A percentile compares a stretch with the other conserved stretches of the same genome.
phyloP scores from a whole-genome alignment of 2,797 vertebrate genomes.

The Chaetodon trifasciatus region DNA sequence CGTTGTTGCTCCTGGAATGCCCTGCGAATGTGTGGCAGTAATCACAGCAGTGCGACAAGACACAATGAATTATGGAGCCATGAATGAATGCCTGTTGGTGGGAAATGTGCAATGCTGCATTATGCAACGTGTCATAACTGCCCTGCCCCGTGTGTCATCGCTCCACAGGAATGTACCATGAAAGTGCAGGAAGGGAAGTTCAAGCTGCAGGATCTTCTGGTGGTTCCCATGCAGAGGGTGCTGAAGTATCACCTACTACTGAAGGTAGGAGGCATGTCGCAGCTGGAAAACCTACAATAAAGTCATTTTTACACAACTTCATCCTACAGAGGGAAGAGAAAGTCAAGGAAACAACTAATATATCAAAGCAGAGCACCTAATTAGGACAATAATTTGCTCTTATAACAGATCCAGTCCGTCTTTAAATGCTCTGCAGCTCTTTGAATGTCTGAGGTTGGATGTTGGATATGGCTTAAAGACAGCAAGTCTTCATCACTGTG shows the following conservation, averaged over 20 bases:
- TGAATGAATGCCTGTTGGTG: slow-evolving; percentile 51
- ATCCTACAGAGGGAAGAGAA: not conserved
- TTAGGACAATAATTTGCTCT: not conserved
- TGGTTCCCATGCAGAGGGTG: slow-evolving; percentile 98
- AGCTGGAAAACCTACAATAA: not conserved
- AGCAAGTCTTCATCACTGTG: not conserved
- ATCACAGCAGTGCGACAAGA: slow-evolving; percentile 29
- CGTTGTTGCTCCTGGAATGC: slow-evolving; percentile 51
- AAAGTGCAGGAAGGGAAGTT: slow-evolving; percentile 99
- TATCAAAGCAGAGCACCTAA: not conserved
- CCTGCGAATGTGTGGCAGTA: slow-evolving; percentile 48
- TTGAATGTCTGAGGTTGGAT: not conserved
- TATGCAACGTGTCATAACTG: slow-evolving; percentile 42
- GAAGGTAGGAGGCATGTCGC: slow-evolving; percentile 86
- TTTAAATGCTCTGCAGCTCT: not conserved
- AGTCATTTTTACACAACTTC: not conserved
- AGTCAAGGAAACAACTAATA: not conserved
- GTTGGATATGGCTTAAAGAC: not conserved
- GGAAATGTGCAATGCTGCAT: slow-evolving; percentile 38
- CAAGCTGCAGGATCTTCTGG: slow-evolving; percentile 96
- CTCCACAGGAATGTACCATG: slow-evolving; percentile 85
- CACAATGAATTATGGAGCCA: slow-evolving; percentile 53
- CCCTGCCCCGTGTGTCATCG: slow-evolving; percentile 16
- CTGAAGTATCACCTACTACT: slow-evolving; percentile 97
- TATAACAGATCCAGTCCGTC: not conserved